Evolutionary conservation across 1,140 invertebrate genomes (phyloP).

Genomic region (Phymastichus coffea): DNA sequence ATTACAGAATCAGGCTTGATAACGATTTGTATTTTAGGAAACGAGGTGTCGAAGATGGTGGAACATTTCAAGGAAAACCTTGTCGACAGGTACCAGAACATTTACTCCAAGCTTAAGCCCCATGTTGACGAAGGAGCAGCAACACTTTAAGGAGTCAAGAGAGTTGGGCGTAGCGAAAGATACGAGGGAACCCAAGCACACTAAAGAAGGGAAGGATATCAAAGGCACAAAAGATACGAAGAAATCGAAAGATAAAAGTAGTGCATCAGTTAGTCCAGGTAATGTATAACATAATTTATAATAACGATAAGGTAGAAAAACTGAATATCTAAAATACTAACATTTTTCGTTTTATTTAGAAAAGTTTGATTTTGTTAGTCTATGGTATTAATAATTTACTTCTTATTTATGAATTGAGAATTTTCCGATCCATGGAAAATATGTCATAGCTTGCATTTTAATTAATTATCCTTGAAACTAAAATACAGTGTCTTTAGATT

Average conservation of each 20-base stretch:
- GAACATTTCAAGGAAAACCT: conserved; percentile 45
- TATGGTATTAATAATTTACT: too few species aligned
- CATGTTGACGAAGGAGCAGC: conserved; percentile 40
- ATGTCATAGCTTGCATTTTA: too few species aligned
- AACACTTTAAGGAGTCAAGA: conserved; percentile 18
- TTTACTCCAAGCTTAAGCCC: conserved; percentile 45
- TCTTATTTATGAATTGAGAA: too few species aligned
- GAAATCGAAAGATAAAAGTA: conserved; percentile 18
- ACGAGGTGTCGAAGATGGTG: conserved; percentile 54
- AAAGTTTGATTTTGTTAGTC: too few species aligned
- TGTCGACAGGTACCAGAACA: conserved; percentile 39
- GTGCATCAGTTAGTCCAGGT: conserved; percentile 3
- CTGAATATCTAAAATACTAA: too few species aligned
- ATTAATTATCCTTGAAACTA: too few species aligned
- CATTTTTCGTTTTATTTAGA: too few species aligned
- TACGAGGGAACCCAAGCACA: conserved; percentile 23
- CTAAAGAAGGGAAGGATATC: conserved; percentile 27
- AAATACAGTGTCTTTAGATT: too few species aligned
- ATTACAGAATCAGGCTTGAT: too few species aligned
- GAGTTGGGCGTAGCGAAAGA: conserved; percentile 30
- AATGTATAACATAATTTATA: too few species aligned
- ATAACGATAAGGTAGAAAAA: too few species aligned
- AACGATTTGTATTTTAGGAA: conserved; percentile 48
- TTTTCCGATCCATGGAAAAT: too few species aligned
- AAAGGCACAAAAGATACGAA: conserved; percentile 33